phyloP scores from a whole-genome alignment of 1,140 invertebrate species.

The Dufourea novaeangliae region DNA sequence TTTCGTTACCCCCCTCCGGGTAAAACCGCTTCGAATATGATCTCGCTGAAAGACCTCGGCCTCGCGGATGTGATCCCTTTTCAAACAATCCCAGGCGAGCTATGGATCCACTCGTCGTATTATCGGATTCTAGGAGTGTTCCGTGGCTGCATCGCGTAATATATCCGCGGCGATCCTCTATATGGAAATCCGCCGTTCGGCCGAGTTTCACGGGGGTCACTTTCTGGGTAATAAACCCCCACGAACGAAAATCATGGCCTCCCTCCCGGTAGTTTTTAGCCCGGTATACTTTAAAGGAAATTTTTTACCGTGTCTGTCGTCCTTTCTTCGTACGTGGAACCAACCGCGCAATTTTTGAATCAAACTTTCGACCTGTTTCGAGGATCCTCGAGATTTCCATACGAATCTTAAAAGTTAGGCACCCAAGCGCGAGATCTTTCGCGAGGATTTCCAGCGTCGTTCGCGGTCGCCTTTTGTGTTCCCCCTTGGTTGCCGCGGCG shows the following conservation, averaged over 20 bases:
- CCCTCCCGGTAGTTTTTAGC: not conserved
- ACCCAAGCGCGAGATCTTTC: not conserved
- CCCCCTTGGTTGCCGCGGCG: not conserved
- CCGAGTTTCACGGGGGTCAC: not conserved
- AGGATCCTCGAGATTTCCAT: not conserved
- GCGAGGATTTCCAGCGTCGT: not conserved
- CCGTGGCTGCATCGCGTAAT: not conserved
- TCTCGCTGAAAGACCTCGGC: slow-evolving; percentile 28
- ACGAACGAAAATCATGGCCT: not conserved
- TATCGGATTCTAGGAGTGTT: slow-evolving; percentile 10
- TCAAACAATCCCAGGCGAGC: slow-evolving; percentile 27
- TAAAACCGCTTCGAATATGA: slow-evolving; percentile 24
- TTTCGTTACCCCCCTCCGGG: slow-evolving; percentile 16
- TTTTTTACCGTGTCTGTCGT: not conserved
- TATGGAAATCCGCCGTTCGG: not conserved
- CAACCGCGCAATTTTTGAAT: slow-evolving; percentile 14
- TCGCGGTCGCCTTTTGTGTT: no score
- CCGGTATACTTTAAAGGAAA: not conserved
- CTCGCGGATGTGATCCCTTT: not conserved
- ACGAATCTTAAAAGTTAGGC: not conserved
- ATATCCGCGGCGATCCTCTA: slow-evolving; percentile 9
- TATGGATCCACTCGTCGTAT: not conserved
- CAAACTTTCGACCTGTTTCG: not conserved
- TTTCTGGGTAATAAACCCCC: slow-evolving; percentile 10
- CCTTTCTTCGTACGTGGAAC: no score